Base-by-base conservation (phyloP, 2,113 vertebrate species). In the Vicugna pacos region DNA sequence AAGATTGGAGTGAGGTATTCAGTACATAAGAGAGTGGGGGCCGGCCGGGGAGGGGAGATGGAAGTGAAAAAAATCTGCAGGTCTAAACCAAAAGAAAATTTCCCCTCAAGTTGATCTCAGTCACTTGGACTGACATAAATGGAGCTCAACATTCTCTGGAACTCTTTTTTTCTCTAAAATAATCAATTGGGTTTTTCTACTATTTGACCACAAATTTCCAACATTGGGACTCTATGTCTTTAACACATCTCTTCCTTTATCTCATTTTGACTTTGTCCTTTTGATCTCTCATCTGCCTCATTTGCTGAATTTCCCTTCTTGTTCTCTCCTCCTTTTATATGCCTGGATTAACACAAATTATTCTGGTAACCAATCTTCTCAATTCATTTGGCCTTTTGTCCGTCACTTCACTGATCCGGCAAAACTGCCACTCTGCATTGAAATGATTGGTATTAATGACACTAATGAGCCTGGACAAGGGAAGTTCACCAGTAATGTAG, bases 111-210 rank as follows among this genome's bases (percentile, higher is more conserved):
- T 54, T 65, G 28, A 93, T 28, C 42, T 92, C 82, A 93, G 60
- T 50, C 32, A 70, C 7, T 38, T 42, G 12, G 32, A 38, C 15
- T 67, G 42, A 72, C 28, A 67, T 86, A 35, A 93, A 4, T 84
- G 38, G 35, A 95, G 15, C 32, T 52, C n/a, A 72, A 58, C 20
- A 48, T 35, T 82, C 35, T 54, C 19, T 76, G 14, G 77, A 70
- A 87, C 38, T 64, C 62, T 86, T 75, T 75, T 35, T 56, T 10
- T 89, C 42, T 75, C 58, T 76, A 73, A 76, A 19, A 89, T 85
- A 80, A 93, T 85, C 60, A 65, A 8, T 22, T 46, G 48, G 10
- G 1, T 5, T 92, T 92, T 76, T 58, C 30, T 48, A 17, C 20
- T 73, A 24, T 54, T 91, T 85, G 58, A 88, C 88, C 56, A 22